A percentile compares a stretch with the other conserved stretches of the same genome.
Conservation (phyloP, 2,113 vertebrate genomes). For the Chaetodon auriga region DNA sequence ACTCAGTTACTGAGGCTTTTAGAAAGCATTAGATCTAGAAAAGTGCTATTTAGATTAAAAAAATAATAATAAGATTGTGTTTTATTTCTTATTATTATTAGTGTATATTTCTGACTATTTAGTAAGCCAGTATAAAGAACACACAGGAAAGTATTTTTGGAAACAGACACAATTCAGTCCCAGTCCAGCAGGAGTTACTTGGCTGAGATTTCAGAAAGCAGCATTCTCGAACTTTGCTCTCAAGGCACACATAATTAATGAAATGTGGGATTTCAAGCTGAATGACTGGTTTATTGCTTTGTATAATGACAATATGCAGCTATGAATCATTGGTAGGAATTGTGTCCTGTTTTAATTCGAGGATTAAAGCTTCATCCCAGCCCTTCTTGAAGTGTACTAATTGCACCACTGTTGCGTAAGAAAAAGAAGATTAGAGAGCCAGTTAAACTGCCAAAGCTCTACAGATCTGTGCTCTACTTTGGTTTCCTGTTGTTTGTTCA, state of each 20-base stretch:
- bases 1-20: not conserved
- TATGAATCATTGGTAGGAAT: not conserved
- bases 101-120: not conserved
- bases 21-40: not conserved
- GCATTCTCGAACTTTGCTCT: not conserved
- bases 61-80: too few relatives aligned
- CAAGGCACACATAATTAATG: not conserved
- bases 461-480: slow-evolving; percentile 2
- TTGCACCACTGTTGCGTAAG: slow-evolving; percentile 55
- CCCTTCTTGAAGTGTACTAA: slow-evolving; percentile 26
- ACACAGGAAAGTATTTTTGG: not conserved
- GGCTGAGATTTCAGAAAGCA: not conserved
- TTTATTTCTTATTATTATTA: not conserved
- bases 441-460: slow-evolving; percentile 30
- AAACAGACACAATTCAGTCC: not conserved
- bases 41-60: not conserved
- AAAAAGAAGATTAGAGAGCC: slow-evolving; percentile 71
- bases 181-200: not conserved
- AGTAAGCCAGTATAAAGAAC: not conserved
- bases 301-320: not conserved
- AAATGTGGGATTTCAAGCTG: not conserved
- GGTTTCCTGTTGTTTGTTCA: not conserved
- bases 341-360: slow-evolving; percentile 9
- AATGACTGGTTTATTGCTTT: not conserved
- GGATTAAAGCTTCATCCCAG: slow-evolving; percentile 52